Conservation (phyloP, 2,888 invertebrate genomes). For the Theodoxus fluviatilis region DNA sequence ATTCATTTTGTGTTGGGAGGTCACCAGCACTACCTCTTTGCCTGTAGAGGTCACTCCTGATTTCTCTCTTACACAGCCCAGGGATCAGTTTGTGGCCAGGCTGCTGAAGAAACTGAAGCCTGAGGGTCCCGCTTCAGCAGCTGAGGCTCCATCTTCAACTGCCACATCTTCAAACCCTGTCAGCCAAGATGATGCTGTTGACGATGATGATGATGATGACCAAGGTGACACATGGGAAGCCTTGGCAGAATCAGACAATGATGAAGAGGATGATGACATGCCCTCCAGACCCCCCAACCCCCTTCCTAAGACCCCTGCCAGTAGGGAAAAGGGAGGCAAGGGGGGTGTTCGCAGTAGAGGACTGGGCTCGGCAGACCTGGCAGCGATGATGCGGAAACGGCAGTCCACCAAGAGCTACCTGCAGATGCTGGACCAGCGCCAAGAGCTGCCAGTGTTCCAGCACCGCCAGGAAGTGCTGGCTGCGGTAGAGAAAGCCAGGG, state of each 20-base stretch:
- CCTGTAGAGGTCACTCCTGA: background rate
- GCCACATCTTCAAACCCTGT: background rate
- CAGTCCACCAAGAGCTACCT: slow-evolving; percentile 34
- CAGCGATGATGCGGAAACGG: slow-evolving; percentile 25
- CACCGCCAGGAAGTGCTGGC: slow-evolving; percentile 41
- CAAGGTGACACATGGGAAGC: slow-evolving; percentile 53
- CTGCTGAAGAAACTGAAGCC: slow-evolving; percentile 56
- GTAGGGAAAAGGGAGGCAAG: background rate
- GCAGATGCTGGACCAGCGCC: slow-evolving; percentile 42
- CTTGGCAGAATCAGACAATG: too few species aligned
- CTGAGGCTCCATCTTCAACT: background rate
- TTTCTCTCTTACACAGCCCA: slow-evolving; percentile 43
- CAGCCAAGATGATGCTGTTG: slow-evolving; percentile 1
- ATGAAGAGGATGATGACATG: too few species aligned
- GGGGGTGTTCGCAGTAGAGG: background rate
- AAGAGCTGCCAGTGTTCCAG: slow-evolving; percentile 54
- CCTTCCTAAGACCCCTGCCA: background rate
- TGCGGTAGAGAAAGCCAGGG: slow-evolving; percentile 41
- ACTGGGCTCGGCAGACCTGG: slow-evolving; percentile 5
- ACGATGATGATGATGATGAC: slow-evolving; percentile 33
- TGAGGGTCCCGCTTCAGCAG: slow-evolving; percentile 29
- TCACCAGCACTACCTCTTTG: too few species aligned
- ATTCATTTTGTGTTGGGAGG: too few species aligned
- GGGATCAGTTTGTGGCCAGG: slow-evolving; percentile 56
- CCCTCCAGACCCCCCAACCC: too few species aligned